phyloP scores from a whole-genome alignment of 2,797 vertebrate species.

The Gallirallus australis region DNA sequence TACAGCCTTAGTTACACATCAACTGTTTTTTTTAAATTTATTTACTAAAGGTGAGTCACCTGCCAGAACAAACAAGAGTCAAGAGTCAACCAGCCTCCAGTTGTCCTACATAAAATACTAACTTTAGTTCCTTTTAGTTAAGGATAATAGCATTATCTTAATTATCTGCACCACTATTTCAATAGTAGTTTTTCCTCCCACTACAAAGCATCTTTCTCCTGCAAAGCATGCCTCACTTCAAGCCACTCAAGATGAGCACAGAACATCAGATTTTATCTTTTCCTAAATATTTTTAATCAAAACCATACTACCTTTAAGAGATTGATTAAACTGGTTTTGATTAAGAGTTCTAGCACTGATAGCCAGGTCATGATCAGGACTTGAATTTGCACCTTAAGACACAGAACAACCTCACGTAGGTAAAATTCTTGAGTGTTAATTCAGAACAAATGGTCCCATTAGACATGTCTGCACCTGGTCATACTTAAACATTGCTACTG shows the following conservation, averaged over 20 bases:
- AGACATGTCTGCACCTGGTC: neutral
- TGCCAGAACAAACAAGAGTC: neutral
- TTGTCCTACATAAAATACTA: neutral
- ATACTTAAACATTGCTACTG: neutral
- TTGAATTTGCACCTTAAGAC: neutral
- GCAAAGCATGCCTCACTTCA: neutral
- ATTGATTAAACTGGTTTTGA: neutral
- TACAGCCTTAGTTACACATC: neutral
- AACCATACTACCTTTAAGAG: too few species aligned
- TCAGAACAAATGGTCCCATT: neutral
- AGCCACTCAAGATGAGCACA: neutral
- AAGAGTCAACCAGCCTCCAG: neutral
- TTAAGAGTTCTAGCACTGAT: neutral
- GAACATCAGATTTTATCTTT: neutral
- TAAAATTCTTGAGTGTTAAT: neutral
- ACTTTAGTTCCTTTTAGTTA: too few species aligned
- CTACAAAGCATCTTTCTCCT: neutral
- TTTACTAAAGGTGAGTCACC: neutral
- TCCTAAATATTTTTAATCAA: neutral
- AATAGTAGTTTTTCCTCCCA: neutral
- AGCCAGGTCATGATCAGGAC: neutral
- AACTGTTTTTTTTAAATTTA: neutral
- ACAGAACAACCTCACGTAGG: neutral
- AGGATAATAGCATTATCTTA: neutral
- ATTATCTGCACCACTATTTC: neutral